A percentile compares a stretch with the other conserved stretches of the same genome.
phyloP scores from a whole-genome alignment of 1,140 invertebrate genomes.

The Lamellibrachia luymesi region DNA sequence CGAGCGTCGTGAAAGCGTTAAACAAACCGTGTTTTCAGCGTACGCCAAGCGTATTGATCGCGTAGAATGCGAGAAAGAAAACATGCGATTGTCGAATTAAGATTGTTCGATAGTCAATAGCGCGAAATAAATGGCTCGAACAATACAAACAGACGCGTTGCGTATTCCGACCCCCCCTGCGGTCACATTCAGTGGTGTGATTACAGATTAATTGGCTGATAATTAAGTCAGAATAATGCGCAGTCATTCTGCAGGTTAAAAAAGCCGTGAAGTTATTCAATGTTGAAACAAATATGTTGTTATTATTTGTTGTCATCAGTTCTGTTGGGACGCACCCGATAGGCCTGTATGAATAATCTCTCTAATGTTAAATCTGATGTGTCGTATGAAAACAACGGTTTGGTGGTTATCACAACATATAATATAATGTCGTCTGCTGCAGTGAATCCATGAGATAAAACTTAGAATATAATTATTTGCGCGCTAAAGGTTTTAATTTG shows the following conservation, averaged over 20 bases:
- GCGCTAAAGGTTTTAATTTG: no score
- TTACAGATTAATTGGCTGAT: background rate
- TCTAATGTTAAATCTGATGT: no score
- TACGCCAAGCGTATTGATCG: background rate
- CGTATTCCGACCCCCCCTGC: background rate
- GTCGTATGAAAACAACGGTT: no score
- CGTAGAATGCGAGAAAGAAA: background rate
- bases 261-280: background rate
- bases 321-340: no score
- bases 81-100: constrained; percentile 5
- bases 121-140: background rate
- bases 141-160: background rate
- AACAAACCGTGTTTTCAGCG: background rate
- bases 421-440: no score
- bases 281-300: no score
- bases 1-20: background rate
- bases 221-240: background rate
- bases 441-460: no score
- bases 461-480: no score
- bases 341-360: no score
- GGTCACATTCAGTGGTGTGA: background rate
- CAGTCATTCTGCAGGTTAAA: background rate
- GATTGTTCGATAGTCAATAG: constrained; percentile 1
- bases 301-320: no score
- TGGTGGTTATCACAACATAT: no score